A percentile compares a stretch with the other conserved stretches of the same genome.
These are phyloP conservation scores for Hydropsyche betteni DNA, from an alignment of 2,888 invertebrate genomes.

Conservation along the genomic window DNA sequence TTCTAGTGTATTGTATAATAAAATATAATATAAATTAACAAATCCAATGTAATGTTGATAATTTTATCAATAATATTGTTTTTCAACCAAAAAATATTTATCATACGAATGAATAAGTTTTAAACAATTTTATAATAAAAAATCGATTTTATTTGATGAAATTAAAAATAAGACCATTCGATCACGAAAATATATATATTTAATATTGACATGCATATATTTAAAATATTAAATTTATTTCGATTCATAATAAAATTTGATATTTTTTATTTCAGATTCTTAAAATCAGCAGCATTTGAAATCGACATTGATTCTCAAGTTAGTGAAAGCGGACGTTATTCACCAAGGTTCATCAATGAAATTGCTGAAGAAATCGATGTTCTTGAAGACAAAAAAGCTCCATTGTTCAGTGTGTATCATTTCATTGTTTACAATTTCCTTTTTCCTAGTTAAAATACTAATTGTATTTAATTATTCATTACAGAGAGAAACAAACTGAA, in stretches of 20 bases:
- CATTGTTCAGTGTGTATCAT: conserved; percentile 69
- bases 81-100: too few species aligned
- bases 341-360: conserved; percentile 84
- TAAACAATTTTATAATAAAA: too few species aligned
- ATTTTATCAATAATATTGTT: too few species aligned
- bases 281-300: conserved; percentile 81
- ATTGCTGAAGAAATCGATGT: conserved; percentile 85
- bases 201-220: too few species aligned
- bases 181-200: background rate
- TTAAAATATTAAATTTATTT: too few species aligned
- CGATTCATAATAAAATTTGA: background rate
- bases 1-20: too few species aligned
- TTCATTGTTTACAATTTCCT: too few species aligned
- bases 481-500: conserved; percentile 82
- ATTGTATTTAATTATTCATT: conserved; percentile 52
- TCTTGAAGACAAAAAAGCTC: conserved; percentile 82
- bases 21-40: too few species aligned
- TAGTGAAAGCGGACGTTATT: conserved; percentile 77
- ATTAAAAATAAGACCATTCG: background rate
- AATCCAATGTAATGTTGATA: too few species aligned
- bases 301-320: conserved; percentile 78
- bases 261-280: conserved; percentile 64
- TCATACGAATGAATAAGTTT: too few species aligned
- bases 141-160: background rate
- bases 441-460: background rate